These are phyloP conservation scores for Bombycilla garrulus DNA, from an alignment of 2,113 vertebrate genomes.

Conservation along the genomic window DNA sequence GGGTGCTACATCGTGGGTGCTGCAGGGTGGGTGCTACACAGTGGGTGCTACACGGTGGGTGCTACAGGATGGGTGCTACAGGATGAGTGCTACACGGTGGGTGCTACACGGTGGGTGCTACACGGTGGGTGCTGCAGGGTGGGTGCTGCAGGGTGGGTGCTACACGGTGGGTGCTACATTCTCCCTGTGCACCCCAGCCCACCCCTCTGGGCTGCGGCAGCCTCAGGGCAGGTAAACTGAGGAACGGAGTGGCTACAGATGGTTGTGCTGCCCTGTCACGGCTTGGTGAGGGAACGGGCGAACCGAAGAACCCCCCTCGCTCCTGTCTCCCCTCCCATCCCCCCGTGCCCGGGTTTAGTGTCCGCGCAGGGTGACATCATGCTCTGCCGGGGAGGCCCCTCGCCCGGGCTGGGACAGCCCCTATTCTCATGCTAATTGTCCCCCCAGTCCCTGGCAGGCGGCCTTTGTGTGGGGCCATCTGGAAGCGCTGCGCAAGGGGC, in stretches of 20 bases:
- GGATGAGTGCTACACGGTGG: no score
- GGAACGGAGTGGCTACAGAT: background rate
- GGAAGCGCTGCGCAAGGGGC: constrained; percentile 33
- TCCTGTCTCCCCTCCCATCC: background rate
- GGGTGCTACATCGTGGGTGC: background rate
- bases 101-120: background rate
- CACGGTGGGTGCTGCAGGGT: background rate
- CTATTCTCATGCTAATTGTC: constrained; percentile 79
- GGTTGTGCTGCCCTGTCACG: background rate
- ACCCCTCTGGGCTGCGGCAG: background rate
- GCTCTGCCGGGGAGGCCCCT: constrained; percentile 16
- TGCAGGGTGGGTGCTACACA: accelerated
- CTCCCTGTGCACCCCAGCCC: background rate
- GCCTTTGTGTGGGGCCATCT: constrained; percentile 72
- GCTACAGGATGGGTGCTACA: background rate
- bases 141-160: background rate
- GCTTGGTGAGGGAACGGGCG: accelerated
- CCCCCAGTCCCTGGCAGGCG: background rate
- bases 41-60: background rate
- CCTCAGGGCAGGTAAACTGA: background rate
- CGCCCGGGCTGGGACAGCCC: background rate
- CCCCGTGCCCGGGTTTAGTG: background rate
- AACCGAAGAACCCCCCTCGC: accelerated
- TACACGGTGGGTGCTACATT: background rate
- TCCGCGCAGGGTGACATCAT: constrained; percentile 68